Base-by-base conservation (phyloP, 1,140 invertebrate species). In the Nasonia longicornis region DNA sequence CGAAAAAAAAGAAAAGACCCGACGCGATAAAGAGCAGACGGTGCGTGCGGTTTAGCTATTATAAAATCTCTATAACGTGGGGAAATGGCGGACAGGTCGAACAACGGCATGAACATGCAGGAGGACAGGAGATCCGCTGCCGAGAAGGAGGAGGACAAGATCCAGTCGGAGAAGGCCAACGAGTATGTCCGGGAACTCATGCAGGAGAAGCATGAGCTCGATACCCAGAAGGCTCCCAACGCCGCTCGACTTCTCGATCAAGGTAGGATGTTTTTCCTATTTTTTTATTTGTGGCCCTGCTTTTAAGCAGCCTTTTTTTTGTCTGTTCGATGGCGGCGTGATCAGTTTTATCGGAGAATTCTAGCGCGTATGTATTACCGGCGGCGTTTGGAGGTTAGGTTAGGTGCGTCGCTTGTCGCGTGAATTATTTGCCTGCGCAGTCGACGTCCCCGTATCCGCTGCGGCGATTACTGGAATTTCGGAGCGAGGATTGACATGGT, bases 131-230 rank as follows among this genome's bases (percentile, higher is more conserved):
- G 76, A 6, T 26, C 76, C 4, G 52, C 80, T 8, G 67, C 80
- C 35, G 89, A 89, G 8, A 84, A 70, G 0, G 87, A 88, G 29
- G 75, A 86, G 14, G 87, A 89, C 2, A 88, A 87, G 64, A 87
- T 90, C 4, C 88, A 87, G 72, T 79, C 86, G 86, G 93, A 95
- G 84, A 96, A 95, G 90, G 94, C 94, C 85, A 94, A 92, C 66
- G 95, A 96, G 89, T 96, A 96, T 85, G 93, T 96, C 83, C 90
- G 93, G 11, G 95, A 96, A 84, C 90, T 96, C 22, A 87, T 96
- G 64, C 93, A 93, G 67, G 95, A 96, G 86, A 95, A 95, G 88
- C 92, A 94, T 78, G 93, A 93, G 75, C 90, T 96, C 79, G 95
- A 96, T 86, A 89, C 92, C 26, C 89, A 91, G 35, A 95, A 95